Conservation (phyloP, 2,113 vertebrate genomes). For the Zeus faber region DNA sequence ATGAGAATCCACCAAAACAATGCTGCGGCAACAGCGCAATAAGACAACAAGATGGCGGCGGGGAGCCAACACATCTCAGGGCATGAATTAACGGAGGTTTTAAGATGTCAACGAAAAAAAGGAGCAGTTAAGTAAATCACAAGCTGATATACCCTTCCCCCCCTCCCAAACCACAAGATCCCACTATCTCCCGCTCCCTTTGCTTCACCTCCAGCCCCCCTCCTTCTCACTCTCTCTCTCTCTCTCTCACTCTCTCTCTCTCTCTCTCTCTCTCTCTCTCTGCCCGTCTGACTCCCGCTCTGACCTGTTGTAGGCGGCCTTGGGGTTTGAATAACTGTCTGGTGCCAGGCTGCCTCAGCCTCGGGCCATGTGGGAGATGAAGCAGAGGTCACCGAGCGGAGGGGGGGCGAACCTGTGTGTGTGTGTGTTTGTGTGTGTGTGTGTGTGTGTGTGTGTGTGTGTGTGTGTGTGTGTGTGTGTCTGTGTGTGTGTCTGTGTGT, state of each 20-base stretch:
- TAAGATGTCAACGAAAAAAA: too few relatives aligned
- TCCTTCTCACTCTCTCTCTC: neutral
- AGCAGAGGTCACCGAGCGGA: conserved; percentile 66
- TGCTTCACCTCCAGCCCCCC: neutral
- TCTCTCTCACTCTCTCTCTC: conserved; percentile 15
- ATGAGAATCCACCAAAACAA: conserved; percentile 37
- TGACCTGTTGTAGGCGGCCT: conserved; percentile 70
- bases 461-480: conserved; percentile 21
- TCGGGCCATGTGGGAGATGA: conserved; percentile 72
- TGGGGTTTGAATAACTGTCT: conserved; percentile 77
- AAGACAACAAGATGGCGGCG: too few relatives aligned
- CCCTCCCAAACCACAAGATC: too few relatives aligned
- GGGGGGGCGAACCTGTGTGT: conserved; percentile 13
- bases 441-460: conserved; percentile 24
- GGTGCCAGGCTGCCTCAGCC: conserved; percentile 78
- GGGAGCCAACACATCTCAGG: too few relatives aligned
- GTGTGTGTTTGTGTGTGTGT: conserved; percentile 5
- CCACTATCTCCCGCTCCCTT: neutral
- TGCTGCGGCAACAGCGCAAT: too few relatives aligned
- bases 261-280: conserved; percentile 10
- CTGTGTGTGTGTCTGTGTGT: conserved; percentile 11
- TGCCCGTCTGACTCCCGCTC: conserved; percentile 27
- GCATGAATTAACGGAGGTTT: too few relatives aligned
- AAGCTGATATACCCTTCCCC: neutral
- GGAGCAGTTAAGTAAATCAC: neutral